These are phyloP conservation scores for Lepidothrix coronata DNA, from an alignment of 2,113 vertebrate species.

Conservation along the genomic window DNA sequence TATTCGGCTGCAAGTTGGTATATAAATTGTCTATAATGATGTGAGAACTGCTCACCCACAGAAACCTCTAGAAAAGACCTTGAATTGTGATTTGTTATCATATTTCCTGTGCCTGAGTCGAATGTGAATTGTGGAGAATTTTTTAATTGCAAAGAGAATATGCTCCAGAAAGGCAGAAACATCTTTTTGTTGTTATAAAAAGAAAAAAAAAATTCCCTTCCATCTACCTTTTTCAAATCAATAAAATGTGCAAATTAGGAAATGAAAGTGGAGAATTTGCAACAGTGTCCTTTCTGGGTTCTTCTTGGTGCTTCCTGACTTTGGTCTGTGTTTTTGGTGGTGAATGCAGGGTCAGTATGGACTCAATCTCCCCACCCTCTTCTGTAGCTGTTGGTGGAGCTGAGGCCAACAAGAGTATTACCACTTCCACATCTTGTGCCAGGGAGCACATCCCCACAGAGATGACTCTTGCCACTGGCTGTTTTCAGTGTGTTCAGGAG, in stretches of 20 bases:
- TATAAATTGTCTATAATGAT: not conserved
- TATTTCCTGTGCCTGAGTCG: not conserved
- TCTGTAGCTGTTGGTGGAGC: not conserved
- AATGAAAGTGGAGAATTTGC: rapidly evolving
- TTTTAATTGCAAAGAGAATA: not conserved
- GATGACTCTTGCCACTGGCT: no score
- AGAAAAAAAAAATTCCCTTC: not conserved
- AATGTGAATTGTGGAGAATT: not conserved
- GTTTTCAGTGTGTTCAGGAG: not conserved
- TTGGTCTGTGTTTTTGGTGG: not conserved
- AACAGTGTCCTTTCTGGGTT: not conserved
- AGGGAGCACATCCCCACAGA: not conserved
- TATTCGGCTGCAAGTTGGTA: not conserved
- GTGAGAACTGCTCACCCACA: not conserved
- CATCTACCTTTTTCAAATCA: not conserved
- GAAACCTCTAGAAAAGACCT: not conserved
- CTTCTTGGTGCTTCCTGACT: not conserved
- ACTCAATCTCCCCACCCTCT: not conserved
- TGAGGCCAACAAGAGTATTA: not conserved
- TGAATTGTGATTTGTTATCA: not conserved
- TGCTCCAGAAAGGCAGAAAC: not conserved
- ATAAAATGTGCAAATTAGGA: not conserved
- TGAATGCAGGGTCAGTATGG: rapidly evolving
- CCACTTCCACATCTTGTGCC: not conserved
- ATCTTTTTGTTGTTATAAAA: not conserved